phyloP scores from a whole-genome alignment of 2,888 invertebrate species.

The Apomyelois bistriatella region DNA sequence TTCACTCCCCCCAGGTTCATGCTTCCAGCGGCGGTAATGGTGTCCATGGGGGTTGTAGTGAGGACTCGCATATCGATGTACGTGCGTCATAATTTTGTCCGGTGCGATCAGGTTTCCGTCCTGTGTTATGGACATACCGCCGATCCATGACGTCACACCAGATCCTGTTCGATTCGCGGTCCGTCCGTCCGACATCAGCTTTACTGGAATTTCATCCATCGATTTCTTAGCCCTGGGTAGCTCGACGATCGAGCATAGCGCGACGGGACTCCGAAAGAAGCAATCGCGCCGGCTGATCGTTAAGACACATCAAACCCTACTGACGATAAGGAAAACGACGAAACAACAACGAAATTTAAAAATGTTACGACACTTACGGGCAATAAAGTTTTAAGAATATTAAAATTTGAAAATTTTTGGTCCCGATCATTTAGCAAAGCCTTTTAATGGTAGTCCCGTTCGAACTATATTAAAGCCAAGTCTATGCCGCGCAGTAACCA shows the following conservation, averaged over 20 bases:
- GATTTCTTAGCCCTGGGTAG: conserved; percentile 71
- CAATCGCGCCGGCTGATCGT: conserved; percentile 65
- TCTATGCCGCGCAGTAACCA: conserved; percentile 81
- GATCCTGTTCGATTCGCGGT: conserved; percentile 65
- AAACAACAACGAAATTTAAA: conserved; percentile 63
- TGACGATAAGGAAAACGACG: conserved; percentile 51
- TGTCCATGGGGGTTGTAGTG: conserved; percentile 76
- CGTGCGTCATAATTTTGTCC: conserved; percentile 75
- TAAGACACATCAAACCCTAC: conserved; percentile 55
- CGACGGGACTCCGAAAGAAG: conserved; percentile 58
- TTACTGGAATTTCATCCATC: conserved; percentile 78
- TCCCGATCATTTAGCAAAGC: conserved; percentile 58
- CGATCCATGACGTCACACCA: conserved; percentile 72
- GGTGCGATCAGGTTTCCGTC: conserved; percentile 75
- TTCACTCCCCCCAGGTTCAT: conserved; percentile 75
- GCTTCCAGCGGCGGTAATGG: conserved; percentile 73
- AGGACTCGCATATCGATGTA: conserved; percentile 73
- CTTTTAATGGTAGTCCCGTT: conserved; percentile 59
- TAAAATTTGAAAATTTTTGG: conserved; percentile 33
- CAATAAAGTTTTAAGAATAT: conserved; percentile 41
- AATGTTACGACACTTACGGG: conserved; percentile 67
- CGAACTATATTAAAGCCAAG: conserved; percentile 73
- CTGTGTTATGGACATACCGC: conserved; percentile 77
- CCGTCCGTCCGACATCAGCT: conserved; percentile 76
- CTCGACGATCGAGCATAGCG: conserved; percentile 62